Evolutionary conservation across 2,113 vertebrate species (phyloP).

Genomic region (Gorilla gorilla): DNA sequence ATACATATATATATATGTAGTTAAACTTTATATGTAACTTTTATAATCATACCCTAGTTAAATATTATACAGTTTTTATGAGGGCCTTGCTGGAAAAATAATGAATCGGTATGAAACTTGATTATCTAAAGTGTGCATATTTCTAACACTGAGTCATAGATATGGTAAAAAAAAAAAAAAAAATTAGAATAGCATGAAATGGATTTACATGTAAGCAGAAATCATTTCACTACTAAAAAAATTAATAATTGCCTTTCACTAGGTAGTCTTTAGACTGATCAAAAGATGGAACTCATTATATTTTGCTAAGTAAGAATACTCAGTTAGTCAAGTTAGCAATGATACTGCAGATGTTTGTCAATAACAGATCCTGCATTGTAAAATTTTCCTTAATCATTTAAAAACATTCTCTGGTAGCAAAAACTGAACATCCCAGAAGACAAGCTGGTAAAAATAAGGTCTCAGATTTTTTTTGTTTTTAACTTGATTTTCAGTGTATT

Average conservation of each 20-base stretch:
- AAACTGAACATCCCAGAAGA: background rate
- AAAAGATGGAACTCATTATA: background rate
- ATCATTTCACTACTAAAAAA: background rate
- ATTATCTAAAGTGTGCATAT: slow-evolving; percentile 42
- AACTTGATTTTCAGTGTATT: background rate
- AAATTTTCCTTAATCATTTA: background rate
- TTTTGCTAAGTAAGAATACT: background rate
- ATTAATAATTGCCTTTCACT: background rate
- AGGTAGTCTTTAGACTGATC: background rate
- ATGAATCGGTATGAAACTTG: slow-evolving; percentile 10
- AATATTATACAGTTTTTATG: slow-evolving; percentile 59
- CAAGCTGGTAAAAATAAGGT: background rate
- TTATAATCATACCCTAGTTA: slow-evolving; percentile 57
- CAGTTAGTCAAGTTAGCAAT: background rate
- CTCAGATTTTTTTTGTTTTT: background rate
- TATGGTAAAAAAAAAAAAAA: background rate
- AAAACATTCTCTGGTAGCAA: background rate
- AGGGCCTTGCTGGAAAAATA: slow-evolving; percentile 21
- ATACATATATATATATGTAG: background rate
- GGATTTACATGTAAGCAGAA: background rate
- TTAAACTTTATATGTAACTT: slow-evolving; percentile 50
- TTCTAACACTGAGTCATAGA: slow-evolving; percentile 59
- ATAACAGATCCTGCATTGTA: background rate
- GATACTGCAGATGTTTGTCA: background rate
- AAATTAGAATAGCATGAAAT: background rate